Base-by-base conservation (phyloP, 2,113 vertebrate genomes). In the Cavia porcellus region DNA sequence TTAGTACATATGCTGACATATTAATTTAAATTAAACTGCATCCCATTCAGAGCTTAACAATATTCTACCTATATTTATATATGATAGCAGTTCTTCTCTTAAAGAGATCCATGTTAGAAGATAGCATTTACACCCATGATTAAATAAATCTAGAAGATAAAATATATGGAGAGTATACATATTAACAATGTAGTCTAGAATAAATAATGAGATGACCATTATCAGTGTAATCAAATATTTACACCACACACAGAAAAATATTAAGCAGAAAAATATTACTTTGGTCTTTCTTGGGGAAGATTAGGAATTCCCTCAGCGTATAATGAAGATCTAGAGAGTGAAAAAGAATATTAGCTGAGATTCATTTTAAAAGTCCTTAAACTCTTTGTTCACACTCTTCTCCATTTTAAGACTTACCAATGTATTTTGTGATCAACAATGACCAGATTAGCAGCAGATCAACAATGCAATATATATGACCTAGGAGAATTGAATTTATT, bases 401-500 rank as follows among this genome's bases (percentile, higher is more conserved):
- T 42, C 52, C 52, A 19, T 80, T 89, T 90, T 47, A 91, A 91
- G 68, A 81, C 30, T 93, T 91, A 0, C 3, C 30, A 50, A 25
- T 12, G 1, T 92, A 84, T 52, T 50, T 35, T 91, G 19, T 96
- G 42, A 81, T n/a, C 38, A 10, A 5, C 52, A 84, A 50, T 64
- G 50, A 20, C 47, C 17, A 70, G 15, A 12, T 50, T 93, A 88
- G 62, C 70, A n/a, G 19, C 20, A 20, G 74, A 81, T 57, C 87
- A 15, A 85, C 9, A 47, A 1, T 82, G 87, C 57, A 15, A 88
- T 59, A 6, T 88, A 45, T 32, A 81, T 95, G 55, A 77, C 64
- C 42, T 92, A 19, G 32, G 50, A 95, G 28, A 75, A 85, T 89
- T 15, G 61, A 55, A 8, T 94, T 90, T 94, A 79, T 95, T 92